A percentile compares a stretch with the other conserved stretches of the same genome.
These are phyloP conservation scores for Thryonomys swinderianus DNA, from an alignment of 2,113 vertebrate species.

Conservation along the genomic window DNA sequence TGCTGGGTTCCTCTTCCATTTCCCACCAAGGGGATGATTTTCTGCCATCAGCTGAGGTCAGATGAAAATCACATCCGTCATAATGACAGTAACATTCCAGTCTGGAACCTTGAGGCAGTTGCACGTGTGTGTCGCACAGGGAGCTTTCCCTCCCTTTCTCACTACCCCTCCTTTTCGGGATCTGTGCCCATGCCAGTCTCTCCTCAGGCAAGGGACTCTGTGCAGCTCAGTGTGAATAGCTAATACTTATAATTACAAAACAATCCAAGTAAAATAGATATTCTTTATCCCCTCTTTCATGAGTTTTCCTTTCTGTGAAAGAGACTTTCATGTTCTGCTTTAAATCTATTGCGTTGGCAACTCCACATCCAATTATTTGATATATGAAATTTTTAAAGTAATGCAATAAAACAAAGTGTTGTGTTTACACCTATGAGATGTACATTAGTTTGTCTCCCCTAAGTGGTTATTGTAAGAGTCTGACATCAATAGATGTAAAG, in stretches of 20 bases:
- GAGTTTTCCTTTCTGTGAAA: neutral
- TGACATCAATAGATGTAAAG: neutral
- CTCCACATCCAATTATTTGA: neutral
- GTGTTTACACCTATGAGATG: neutral
- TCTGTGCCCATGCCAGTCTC: neutral
- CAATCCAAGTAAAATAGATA: neutral
- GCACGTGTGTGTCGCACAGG: neutral
- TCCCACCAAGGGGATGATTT: neutral
- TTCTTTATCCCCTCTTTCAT: neutral
- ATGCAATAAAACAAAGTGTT: slow-evolving; percentile 33
- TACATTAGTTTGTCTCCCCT: neutral
- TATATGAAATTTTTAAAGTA: no score
- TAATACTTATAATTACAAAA: neutral
- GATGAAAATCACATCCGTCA: neutral
- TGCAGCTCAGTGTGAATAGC: neutral
- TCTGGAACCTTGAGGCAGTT: neutral
- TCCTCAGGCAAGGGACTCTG: neutral
- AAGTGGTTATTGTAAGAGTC: neutral
- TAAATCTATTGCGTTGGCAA: neutral
- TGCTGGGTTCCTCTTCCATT: fast-evolving
- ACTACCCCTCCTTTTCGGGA: neutral
- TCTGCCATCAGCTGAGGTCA: neutral
- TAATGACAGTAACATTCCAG: neutral
- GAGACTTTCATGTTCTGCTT: slow-evolving; percentile 2
- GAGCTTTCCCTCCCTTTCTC: neutral